These are phyloP conservation scores for Drosophila quadrilineata DNA, from an alignment of 1,140 invertebrate species.

Conservation along the genomic window DNA sequence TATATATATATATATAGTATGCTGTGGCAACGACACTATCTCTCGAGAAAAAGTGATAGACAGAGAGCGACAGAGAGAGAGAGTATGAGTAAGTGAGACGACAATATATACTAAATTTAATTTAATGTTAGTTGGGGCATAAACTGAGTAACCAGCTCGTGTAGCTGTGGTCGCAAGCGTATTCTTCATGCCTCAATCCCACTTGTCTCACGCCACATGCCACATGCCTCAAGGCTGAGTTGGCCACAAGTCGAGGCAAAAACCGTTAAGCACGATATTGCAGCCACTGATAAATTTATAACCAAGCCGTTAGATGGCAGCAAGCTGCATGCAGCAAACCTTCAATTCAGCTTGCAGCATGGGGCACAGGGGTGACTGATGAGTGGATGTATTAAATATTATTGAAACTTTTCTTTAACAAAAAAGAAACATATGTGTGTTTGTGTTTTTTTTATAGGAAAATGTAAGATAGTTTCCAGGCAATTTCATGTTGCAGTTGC, in stretches of 20 bases:
- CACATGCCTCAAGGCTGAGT: not conserved
- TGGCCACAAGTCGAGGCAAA: not conserved
- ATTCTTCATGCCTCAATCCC: too few species aligned
- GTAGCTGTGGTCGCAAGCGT: not conserved
- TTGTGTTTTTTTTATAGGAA: conserved; percentile 28
- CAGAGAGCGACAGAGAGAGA: too few species aligned
- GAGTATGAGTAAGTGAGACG: not conserved
- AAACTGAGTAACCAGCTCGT: not conserved
- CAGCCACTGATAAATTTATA: conserved; percentile 17
- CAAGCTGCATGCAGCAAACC: not conserved
- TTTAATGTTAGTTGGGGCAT: too few species aligned
- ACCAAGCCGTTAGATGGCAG: not conserved
- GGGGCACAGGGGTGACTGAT: not conserved
- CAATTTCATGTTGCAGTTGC: conserved; percentile 43
- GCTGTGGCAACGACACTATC: conserved; percentile 27
- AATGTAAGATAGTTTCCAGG: conserved; percentile 39
- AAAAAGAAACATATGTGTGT: not conserved
- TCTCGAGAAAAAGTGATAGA: too few species aligned
- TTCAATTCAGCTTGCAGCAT: not conserved
- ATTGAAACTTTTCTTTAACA: conserved; percentile 12
- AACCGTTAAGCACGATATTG: too few species aligned
- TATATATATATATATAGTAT: too few species aligned
- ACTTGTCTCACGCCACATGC: too few species aligned
- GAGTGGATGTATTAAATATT: conserved; percentile 7
- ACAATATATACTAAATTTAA: conserved; percentile 7